Evolutionary conservation across 2,113 vertebrate species (phyloP).

Genomic region (Cryptomyrus ogoouensis): DNA sequence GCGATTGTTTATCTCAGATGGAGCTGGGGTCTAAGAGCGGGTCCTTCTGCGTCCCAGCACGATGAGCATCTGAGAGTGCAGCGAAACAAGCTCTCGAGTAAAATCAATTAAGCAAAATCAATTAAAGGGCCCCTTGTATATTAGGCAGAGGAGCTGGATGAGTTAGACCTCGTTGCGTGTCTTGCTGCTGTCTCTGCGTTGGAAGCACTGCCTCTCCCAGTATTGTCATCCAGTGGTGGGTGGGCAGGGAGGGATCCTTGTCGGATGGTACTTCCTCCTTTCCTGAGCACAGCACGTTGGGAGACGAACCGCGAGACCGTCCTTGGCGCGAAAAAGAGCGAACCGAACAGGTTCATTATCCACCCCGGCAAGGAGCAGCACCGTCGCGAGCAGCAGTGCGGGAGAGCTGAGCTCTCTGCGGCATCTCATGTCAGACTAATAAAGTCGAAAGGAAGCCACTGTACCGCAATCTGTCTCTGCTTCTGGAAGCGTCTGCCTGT

Average conservation of each 20-base stretch:
- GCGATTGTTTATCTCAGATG: neutral
- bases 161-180: neutral
- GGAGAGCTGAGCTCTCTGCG: neutral
- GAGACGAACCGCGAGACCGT: neutral
- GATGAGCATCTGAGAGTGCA: neutral
- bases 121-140: neutral
- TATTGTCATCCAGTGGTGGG: neutral
- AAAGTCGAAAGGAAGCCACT: neutral
- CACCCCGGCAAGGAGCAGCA: neutral
- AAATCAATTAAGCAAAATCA: constrained; percentile 18
- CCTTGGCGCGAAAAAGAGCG: neutral
- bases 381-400: neutral
- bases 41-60: neutral
- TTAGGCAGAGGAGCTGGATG: neutral
- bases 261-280: neutral
- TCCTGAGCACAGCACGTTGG: neutral
- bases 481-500: neutral
- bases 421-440: neutral
- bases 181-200: neutral
- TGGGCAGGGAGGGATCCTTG: neutral
- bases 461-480: neutral
- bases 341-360: constrained; percentile 14
- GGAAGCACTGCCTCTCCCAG: neutral
- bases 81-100: neutral
- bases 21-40: neutral